These are phyloP conservation scores for Macaria notata DNA, from an alignment of 2,888 invertebrate species.

Conservation along the genomic window DNA sequence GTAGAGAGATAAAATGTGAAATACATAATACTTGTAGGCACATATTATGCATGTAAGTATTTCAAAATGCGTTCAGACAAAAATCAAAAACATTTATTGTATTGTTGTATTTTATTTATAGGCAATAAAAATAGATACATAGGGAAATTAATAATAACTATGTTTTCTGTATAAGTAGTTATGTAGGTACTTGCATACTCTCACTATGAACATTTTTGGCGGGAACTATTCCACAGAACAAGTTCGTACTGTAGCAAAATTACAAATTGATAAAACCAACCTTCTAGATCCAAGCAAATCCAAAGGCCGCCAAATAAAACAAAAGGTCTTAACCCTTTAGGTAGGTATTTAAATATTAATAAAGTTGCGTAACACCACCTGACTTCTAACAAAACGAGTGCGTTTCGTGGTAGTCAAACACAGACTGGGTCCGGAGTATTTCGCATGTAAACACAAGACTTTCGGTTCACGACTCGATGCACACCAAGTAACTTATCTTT, in stretches of 20 bases:
- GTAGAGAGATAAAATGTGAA: no score
- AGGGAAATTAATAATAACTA: no score
- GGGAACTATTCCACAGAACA: no score
- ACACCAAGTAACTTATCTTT: conserved; percentile 81
- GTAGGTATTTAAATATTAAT: not conserved
- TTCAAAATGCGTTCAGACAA: no score
- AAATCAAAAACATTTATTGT: no score
- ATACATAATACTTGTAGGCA: no score
- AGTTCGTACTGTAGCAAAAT: not conserved
- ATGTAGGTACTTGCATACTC: no score
- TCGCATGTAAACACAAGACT: conserved; percentile 78
- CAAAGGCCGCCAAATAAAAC: conserved; percentile 7
- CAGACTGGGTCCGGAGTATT: conserved; percentile 72
- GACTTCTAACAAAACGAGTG: conserved; percentile 53
- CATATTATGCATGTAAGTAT: no score
- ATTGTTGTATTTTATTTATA: no score
- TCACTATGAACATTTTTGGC: no score
- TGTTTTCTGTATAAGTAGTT: no score
- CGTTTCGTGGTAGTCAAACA: conserved; percentile 62
- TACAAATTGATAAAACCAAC: conserved; percentile 11
- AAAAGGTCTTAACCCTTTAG: conserved; percentile 2
- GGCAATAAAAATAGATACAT: no score
- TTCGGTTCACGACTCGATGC: conserved; percentile 81
- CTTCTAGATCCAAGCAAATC: conserved; percentile 12
- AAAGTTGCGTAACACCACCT: conserved; percentile 17